phyloP scores from a whole-genome alignment of 2,113 vertebrate species.

The Campylomormyrus numenius region DNA sequence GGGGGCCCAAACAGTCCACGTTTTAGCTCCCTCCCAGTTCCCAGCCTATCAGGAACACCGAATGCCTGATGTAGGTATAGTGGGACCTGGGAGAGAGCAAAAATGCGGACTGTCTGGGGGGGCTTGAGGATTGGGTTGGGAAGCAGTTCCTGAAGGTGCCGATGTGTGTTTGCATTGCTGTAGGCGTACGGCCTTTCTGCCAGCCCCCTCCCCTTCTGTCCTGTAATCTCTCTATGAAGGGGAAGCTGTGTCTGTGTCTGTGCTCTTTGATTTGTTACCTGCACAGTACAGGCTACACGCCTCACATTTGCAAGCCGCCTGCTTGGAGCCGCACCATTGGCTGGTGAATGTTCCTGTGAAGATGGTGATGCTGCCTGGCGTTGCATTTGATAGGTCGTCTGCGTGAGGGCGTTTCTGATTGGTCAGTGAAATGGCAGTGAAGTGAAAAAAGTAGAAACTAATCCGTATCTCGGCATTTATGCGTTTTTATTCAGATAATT shows the following conservation, averaged over 20 bases:
- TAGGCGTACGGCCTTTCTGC: slow-evolving; percentile 24
- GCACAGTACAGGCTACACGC: background rate
- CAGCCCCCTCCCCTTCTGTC: background rate
- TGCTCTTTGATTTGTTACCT: background rate
- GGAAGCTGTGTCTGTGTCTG: background rate
- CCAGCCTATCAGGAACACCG: background rate
- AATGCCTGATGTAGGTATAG: background rate
- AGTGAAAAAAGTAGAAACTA: no score
- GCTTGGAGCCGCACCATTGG: background rate
- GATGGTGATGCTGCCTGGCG: background rate
- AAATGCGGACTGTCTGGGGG: background rate
- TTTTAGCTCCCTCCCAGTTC: background rate
- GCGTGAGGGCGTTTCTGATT: background rate
- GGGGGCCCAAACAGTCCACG: background rate
- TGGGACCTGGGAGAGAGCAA: background rate
- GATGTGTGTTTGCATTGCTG: slow-evolving; percentile 13
- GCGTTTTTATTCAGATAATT: background rate
- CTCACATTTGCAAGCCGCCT: background rate
- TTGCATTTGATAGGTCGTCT: background rate
- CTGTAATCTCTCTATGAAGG: background rate
- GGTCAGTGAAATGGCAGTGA: slow-evolving; percentile 14
- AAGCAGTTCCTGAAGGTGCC: slow-evolving; percentile 17
- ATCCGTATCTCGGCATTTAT: background rate
- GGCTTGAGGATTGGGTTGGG: background rate
- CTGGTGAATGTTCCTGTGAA: background rate